Base-by-base conservation (phyloP, 2,113 vertebrate genomes). In the Triplophysa dalaica region DNA sequence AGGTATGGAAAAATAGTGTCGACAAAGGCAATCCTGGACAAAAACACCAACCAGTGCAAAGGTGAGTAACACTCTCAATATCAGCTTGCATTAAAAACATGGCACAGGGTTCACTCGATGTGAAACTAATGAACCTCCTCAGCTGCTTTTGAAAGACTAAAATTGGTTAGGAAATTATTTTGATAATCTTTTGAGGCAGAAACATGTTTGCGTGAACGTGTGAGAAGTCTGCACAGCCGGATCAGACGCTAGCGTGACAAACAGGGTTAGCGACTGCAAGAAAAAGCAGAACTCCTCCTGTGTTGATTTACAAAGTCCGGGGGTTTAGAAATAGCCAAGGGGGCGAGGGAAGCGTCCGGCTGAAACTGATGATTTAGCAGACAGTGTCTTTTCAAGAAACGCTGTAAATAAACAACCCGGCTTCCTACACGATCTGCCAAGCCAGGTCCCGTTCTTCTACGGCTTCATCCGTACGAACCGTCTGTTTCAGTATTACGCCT, bases 21-120 rank as follows among this genome's bases (percentile, higher is more conserved):
- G 85, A 98, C 97, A 82, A 99, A 99, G 94, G 97, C 97, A 91
- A 98, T 99, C 90, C 93, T 99, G 86, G 97, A 99, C 94, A 99
- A 99, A 93, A 99, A 98, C 92, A 98, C 97, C 62, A 98, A 98
- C 93, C 97, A 98, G 80, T 99, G 97, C 90, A 99, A 99, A 98
- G 97, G 97, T 99, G 94, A 90, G 91, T 84, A 29, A 14, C 38
- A 14, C 33, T 62, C 14, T 75, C 21, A 52, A 64, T 65, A 65
- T 29, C 9, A 7, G 8, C 11, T 21, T 14, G 26, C 26, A 64
- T 63, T 84, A 66, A 24, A 66, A 29, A 72, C 68, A 22, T 41
- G 7, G 26, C 16, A 22, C 19, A 60, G 69, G 22, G 64, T 8
- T 21, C 29, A 52, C 5, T 3, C 29, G 41, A 68, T 14, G 67